phyloP scores from a whole-genome alignment of 2,797 vertebrate genomes.

The Acomys russatus region DNA sequence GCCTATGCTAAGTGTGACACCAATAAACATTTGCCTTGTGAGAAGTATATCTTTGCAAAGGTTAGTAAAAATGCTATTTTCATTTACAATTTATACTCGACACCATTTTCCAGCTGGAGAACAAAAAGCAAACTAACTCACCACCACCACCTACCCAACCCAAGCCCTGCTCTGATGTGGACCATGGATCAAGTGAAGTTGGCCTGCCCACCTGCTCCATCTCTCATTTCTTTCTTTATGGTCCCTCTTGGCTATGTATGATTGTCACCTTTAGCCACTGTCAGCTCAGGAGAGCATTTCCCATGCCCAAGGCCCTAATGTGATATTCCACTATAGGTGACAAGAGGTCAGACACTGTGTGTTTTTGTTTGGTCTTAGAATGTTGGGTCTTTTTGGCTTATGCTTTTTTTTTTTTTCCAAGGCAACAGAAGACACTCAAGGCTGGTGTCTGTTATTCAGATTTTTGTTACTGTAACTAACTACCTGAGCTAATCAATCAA shows the following conservation, averaged over 20 bases:
- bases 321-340: neutral
- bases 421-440: constrained; percentile 2
- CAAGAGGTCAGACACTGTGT: neutral
- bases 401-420: neutral
- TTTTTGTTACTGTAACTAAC: neutral
- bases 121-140: neutral
- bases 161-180: neutral
- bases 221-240: neutral
- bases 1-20: neutral
- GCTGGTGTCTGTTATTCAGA: neutral
- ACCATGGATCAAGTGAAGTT: neutral
- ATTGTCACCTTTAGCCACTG: neutral
- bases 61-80: constrained; percentile 3
- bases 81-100: neutral
- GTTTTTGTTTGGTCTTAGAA: neutral
- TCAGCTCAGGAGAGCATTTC: neutral
- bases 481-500: neutral
- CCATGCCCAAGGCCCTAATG: neutral
- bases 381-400: neutral
- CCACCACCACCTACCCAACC: neutral
- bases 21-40: constrained; percentile 7
- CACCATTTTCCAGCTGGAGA: neutral
- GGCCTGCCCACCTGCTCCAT: neutral
- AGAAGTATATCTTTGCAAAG: neutral
- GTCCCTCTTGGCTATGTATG: neutral